These are phyloP conservation scores for Chironomus tentans DNA, from an alignment of 2,888 invertebrate species.

Conservation along the genomic window DNA sequence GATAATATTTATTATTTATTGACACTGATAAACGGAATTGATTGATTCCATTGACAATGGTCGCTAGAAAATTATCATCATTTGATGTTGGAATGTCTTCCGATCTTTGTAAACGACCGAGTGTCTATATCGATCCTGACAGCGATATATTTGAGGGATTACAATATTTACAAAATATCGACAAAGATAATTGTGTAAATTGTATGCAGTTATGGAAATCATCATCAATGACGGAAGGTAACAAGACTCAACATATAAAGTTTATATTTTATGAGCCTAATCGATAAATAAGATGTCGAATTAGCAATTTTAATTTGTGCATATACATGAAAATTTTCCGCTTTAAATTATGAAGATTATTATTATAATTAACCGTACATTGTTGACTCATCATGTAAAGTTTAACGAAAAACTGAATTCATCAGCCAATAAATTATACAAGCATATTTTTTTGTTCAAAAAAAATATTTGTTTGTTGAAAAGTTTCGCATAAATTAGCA, in stretches of 20 bases:
- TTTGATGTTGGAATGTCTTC: not conserved
- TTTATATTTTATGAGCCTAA: no score
- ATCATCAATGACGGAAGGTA: not conserved
- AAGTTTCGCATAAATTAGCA: not conserved
- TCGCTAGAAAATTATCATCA: slow-evolving; percentile 20
- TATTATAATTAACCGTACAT: no score
- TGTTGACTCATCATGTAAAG: no score
- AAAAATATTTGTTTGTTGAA: not conserved
- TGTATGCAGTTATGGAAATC: slow-evolving; percentile 22
- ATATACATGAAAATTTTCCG: not conserved
- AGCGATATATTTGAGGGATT: slow-evolving; percentile 33
- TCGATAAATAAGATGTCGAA: not conserved
- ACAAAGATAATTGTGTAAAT: slow-evolving; percentile 21
- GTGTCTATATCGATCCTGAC: slow-evolving; percentile 43
- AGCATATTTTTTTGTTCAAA: not conserved
- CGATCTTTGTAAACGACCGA: slow-evolving; percentile 38
- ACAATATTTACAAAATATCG: slow-evolving; percentile 13
- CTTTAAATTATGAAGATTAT: no score
- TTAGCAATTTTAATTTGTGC: not conserved
- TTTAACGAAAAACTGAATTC: no score
- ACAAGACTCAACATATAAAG: no score
- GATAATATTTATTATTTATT: not conserved
- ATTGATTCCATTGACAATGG: not conserved
- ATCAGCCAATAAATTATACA: no score
- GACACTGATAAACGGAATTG: not conserved